These are phyloP conservation scores for Eospalax fontanierii DNA, from an alignment of 2,797 vertebrate species.

Conservation along the genomic window DNA sequence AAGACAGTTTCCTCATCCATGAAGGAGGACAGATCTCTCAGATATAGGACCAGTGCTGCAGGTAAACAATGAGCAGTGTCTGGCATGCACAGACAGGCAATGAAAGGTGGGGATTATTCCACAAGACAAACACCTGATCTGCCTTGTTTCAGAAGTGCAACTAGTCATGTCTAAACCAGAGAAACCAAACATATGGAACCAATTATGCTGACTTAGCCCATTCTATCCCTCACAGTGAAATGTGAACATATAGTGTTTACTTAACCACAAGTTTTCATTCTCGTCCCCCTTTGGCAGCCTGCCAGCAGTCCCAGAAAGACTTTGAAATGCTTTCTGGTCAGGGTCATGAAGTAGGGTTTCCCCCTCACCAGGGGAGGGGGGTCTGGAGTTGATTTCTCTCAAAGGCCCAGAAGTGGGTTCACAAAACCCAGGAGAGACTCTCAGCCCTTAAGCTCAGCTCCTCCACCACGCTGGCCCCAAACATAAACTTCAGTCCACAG, in stretches of 20 bases:
- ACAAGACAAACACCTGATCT: not conserved
- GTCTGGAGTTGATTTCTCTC: not conserved
- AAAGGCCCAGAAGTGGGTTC: not conserved
- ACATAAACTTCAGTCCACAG: not conserved
- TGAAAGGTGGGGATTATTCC: not conserved
- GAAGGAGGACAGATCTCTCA: not conserved
- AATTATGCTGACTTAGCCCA: constrained; percentile 26
- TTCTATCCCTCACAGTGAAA: constrained; percentile 46
- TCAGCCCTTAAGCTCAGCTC: not conserved
- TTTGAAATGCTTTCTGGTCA: constrained; percentile 19
- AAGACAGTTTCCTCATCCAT: not conserved
- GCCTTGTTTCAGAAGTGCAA: constrained; percentile 38
- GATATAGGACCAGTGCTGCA: not conserved
- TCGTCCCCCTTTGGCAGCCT: constrained; percentile 8
- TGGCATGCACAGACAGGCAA: not conserved
- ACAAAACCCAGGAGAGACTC: not conserved
- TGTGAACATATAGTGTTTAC: constrained; percentile 53
- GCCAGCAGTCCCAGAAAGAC: constrained; percentile 44
- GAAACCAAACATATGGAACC: constrained; percentile 51
- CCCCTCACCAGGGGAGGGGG: not conserved
- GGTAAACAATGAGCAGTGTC: not conserved
- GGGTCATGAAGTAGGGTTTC: not conserved
- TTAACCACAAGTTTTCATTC: constrained; percentile 60
- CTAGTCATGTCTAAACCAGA: constrained; percentile 6
- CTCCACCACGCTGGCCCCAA: not conserved